A percentile compares a stretch with the other conserved stretches of the same genome.
These are phyloP conservation scores for Paramormyrops kingsleyae DNA, from an alignment of 2,113 vertebrate genomes.

Conservation along the genomic window DNA sequence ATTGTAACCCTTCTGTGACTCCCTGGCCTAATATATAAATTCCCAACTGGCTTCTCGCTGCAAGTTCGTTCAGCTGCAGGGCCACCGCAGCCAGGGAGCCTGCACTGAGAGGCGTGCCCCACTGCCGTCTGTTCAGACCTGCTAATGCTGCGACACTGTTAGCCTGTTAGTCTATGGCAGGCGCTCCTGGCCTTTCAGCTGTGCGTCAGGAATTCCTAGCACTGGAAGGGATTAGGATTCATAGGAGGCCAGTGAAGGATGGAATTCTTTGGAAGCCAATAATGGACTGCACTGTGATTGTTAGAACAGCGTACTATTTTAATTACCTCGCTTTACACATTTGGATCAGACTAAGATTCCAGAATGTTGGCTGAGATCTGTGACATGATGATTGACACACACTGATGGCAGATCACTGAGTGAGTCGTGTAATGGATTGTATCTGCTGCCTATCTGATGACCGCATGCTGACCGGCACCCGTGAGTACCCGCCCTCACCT, in stretches of 20 bases:
- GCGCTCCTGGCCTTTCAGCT: neutral
- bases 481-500: neutral
- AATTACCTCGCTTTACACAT: neutral
- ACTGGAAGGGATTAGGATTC: neutral
- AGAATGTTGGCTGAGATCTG: neutral
- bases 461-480: neutral
- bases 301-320: conserved; percentile 28
- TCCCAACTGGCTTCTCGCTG: neutral
- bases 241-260: neutral
- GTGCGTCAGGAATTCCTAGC: neutral
- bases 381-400: neutral
- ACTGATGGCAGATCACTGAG: neutral
- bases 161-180: neutral
- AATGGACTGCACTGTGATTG: neutral
- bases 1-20: neutral
- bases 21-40: neutral
- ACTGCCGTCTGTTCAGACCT: neutral
- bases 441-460: neutral
- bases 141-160: neutral
- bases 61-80: neutral
- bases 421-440: neutral
- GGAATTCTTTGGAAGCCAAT: neutral
- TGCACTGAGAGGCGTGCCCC: neutral
- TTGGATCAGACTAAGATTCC: neutral
- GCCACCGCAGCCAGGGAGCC: neutral